A percentile compares a stretch with the other conserved stretches of the same genome.
These are phyloP conservation scores for Leptopilina myrica DNA, from an alignment of 2,888 invertebrate species.

Conservation along the genomic window DNA sequence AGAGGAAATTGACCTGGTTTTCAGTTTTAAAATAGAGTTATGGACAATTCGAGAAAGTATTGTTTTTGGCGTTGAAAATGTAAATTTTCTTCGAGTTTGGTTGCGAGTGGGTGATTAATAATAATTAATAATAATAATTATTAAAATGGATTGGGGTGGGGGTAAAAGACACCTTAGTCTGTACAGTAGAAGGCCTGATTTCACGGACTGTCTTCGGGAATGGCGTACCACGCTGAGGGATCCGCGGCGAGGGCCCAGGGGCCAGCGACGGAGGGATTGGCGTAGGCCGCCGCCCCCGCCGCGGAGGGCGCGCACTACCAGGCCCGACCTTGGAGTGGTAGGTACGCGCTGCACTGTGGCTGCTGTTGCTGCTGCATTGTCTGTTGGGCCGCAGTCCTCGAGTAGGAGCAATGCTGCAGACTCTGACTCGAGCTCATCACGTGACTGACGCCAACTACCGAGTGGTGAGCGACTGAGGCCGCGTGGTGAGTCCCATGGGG, in stretches of 20 bases:
- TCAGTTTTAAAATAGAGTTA: too few species aligned
- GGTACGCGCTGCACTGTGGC: conserved; percentile 87
- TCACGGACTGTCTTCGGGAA: conserved; percentile 83
- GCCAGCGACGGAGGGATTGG: conserved; percentile 73
- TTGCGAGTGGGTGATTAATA: too few species aligned
- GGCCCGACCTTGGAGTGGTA: conserved; percentile 90
- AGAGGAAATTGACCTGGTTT: too few species aligned
- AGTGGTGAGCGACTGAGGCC: conserved; percentile 78
- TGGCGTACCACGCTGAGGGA: conserved; percentile 80
- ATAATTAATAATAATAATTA: background rate
- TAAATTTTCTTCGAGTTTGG: too few species aligned
- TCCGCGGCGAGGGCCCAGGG: conserved; percentile 75
- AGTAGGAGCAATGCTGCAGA: conserved; percentile 77
- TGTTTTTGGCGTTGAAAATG: too few species aligned
- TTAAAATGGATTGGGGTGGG: background rate
- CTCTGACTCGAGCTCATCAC: conserved; percentile 80
- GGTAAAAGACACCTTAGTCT: background rate
- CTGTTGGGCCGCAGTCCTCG: conserved; percentile 78
- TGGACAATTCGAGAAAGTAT: too few species aligned
- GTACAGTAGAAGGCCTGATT: conserved; percentile 44
- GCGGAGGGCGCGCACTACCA: conserved; percentile 85
- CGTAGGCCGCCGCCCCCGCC: conserved; percentile 73
- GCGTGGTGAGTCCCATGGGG: conserved; percentile 77
- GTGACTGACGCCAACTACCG: conserved; percentile 78
- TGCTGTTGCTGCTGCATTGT: conserved; percentile 82